A percentile compares a stretch with the other conserved stretches of the same genome.
phyloP scores from a whole-genome alignment of 2,888 invertebrate species.

The Sthenelais limicola region DNA sequence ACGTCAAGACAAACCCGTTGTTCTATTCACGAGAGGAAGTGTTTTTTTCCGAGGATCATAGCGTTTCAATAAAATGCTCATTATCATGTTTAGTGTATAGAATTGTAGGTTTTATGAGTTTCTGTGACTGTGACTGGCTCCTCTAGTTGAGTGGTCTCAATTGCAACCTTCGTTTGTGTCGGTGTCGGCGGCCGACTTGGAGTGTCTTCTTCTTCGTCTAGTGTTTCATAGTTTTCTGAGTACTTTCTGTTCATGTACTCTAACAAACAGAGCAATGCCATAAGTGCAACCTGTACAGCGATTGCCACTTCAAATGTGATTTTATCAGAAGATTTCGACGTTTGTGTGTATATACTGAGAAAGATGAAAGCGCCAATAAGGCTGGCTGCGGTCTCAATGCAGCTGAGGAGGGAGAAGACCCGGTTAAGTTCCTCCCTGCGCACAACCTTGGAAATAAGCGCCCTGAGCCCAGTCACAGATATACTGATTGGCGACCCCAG shows the following conservation, averaged over 20 bases:
- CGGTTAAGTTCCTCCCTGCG: conserved; percentile 62
- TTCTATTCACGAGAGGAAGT: too few species aligned
- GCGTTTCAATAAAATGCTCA: too few species aligned
- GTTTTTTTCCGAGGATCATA: too few species aligned
- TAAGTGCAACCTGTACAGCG: conserved; percentile 16
- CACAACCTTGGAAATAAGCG: conserved; percentile 38
- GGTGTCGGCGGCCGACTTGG: background rate
- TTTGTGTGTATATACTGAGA: conserved; percentile 69
- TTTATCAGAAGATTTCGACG: conserved; percentile 67
- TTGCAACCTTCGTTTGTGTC: background rate
- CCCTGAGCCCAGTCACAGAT: conserved; percentile 30
- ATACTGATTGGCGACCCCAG: conserved; percentile 33
- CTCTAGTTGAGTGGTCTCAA: conserved; percentile 11
- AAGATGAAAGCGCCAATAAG: conserved; percentile 72
- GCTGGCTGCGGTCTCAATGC: conserved; percentile 67
- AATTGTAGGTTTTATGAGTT: conserved; percentile 14
- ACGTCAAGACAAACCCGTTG: too few species aligned
- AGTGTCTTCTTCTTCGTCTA: conserved; percentile 32
- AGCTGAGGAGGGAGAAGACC: conserved; percentile 71
- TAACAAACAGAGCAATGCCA: conserved; percentile 10
- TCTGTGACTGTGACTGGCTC: background rate
- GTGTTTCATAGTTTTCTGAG: conserved; percentile 20
- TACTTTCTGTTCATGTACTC: conserved; percentile 23
- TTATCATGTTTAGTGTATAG: conserved; percentile 25
- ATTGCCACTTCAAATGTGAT: conserved; percentile 51